phyloP scores from a whole-genome alignment of 2,113 vertebrate species.

The Cyprinodon tularosa region DNA sequence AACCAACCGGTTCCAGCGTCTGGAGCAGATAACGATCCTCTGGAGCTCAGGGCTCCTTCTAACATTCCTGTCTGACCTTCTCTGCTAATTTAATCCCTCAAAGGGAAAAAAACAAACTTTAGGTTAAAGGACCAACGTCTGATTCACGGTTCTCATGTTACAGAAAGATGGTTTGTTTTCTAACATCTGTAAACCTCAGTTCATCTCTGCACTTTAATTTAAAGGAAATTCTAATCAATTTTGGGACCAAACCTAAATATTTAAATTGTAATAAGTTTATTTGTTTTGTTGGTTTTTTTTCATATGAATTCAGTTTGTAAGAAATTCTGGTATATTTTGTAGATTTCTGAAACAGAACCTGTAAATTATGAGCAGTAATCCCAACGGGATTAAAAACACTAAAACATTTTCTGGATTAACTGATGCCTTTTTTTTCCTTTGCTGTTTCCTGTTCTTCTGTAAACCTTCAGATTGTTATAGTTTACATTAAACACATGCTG shows the following conservation, averaged over 20 bases:
- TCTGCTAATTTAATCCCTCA: not conserved
- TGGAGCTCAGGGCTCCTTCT: not conserved
- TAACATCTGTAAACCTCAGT: too few species aligned
- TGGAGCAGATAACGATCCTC: not conserved
- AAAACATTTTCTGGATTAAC: not conserved
- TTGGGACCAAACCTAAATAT: not conserved
- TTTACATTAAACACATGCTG: not conserved
- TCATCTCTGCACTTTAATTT: not conserved
- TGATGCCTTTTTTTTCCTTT: not conserved
- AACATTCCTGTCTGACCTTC: not conserved
- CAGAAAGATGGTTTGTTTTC: not conserved
- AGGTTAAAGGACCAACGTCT: not conserved
- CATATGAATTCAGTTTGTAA: not conserved
- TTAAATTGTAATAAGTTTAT: not conserved
- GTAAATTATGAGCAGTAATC: not conserved
- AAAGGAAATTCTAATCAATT: not conserved
- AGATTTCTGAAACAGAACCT: not conserved
- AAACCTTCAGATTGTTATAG: not conserved
- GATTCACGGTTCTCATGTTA: not conserved
- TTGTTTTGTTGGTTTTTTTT: too few species aligned
- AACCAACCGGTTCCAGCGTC: too few species aligned
- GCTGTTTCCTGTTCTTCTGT: not conserved
- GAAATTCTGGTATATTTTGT: not conserved
- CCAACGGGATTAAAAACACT: not conserved
- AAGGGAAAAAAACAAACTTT: not conserved